Base-by-base conservation (phyloP, 2,888 invertebrate species). In the Pyralis farinalis region DNA sequence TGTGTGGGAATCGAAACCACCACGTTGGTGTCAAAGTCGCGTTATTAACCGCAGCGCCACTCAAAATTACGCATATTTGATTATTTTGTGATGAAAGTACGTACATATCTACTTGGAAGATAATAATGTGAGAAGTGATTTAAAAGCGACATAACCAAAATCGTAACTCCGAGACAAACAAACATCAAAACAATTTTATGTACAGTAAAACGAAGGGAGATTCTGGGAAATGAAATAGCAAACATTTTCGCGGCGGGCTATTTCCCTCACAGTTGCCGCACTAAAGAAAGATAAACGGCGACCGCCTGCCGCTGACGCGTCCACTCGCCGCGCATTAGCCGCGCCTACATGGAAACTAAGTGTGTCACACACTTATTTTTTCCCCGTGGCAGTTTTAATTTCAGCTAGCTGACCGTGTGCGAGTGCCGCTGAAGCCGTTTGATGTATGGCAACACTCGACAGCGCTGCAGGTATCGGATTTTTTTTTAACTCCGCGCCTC, bases 331-430 rank as follows among this genome's bases (percentile, higher is more conserved):
- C 73, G 72, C 77, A 84, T 85, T 84, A 85, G 82, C 66, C 82
- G 71, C 85, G 83, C 81, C 73, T 78, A 67, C 75, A 66, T 62
- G 66, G 73, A 67, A 76, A 75, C 82, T 75, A 83, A 86, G 82
- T 83, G 77, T 82, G 82, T 78, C 74, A 70, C 72, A 78, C 80
- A 78, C 81, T 80, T 80, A 77, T 79, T 83, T 82, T 81, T 75
- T 74, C 76, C 85, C 83, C 61, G 72, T 71, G 74, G 83, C 83
- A 71, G 71, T 83, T 85, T 85, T 86, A 84, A 85, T 85, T 84
- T 76, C 69, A 73, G 67, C 73, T 58, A 59, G 74, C 80, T 84
- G 85, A 85, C 85, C 85, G 77, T 54, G 56, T 63, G 66, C 56
- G 63, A 63, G 62, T 72, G 69, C 47, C 47, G 43, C 55, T 62